Base-by-base conservation (phyloP, 1,140 invertebrate genomes). In the Lepidurus apus region DNA sequence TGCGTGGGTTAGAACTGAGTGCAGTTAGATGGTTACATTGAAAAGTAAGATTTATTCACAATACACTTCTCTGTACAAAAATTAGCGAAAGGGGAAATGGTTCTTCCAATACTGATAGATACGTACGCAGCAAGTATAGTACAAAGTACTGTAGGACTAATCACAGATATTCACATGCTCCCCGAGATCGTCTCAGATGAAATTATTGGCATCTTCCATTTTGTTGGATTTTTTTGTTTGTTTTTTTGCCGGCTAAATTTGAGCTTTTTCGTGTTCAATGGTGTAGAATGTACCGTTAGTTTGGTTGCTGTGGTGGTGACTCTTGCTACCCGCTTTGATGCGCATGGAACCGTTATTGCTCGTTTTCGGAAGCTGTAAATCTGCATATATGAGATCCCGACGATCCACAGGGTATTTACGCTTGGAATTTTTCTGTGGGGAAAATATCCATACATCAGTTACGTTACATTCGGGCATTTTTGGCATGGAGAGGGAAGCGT, bases 341-440 rank as follows among this genome's bases (percentile, higher is more conserved):
- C 81, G 80, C 82, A 83, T 83, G 24, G 82, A 83, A 24, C 82
- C 82, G 75, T 83, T 82, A 78, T 83, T 83, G 73, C 82, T 82
- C 42, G 81, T 80, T 43, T 80, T 80, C 42, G 82, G 82, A 78
- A 83, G 81, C 78, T 83, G 82, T 21, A 83, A 80, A 73, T 83
- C 82, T 34, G 82, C 82, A 75, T 83, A 83, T 24, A 82, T 74
- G n/a, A 82, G 76, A 43, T 78, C 78, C n/a, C 76, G 26, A 7
- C 53, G 75, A 80, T 74, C 76, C 43, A 65, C 53, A 65, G 43
- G 79, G 45, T 42, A 45, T 74, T 45, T 42, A 42, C 77, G 77
- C 74, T 74, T 74, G 24, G 34, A 24, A 78, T 74, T 53, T 73
- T 74, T 77, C 75, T 80, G 75, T 76, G 65, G 73, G 43, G 17